These are phyloP conservation scores for Sceloporus undulatus DNA, from an alignment of 2,113 vertebrate species.

Conservation along the genomic window DNA sequence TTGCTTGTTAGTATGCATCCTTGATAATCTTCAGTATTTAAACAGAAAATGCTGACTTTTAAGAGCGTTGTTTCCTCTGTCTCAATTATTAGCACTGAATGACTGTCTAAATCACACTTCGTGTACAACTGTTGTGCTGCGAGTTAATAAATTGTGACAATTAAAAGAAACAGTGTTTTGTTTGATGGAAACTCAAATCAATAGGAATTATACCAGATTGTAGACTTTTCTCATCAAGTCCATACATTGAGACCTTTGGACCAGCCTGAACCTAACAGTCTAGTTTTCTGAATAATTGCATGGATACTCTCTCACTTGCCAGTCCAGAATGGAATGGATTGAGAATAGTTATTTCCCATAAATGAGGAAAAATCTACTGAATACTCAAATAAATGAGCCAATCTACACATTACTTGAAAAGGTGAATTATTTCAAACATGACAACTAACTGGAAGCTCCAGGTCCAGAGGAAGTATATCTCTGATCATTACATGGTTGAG, in stretches of 20 bases:
- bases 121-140: constrained; percentile 5
- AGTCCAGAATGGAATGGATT: background rate
- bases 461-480: background rate
- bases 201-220: background rate
- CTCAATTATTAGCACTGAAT: constrained; percentile 16
- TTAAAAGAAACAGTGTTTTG: background rate
- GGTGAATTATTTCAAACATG: background rate
- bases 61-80: background rate
- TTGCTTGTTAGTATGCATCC: constrained; percentile 38
- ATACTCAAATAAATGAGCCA: background rate
- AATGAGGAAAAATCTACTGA: background rate
- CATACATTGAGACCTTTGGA: background rate
- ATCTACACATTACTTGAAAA: background rate
- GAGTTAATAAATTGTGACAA: constrained; percentile 32
- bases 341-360: background rate
- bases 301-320: background rate
- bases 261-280: too few species aligned
- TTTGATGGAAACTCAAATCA: constrained; percentile 25
- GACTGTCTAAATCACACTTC: constrained; percentile 15
- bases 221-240: background rate
- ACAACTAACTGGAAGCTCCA: background rate
- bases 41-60: constrained; percentile 40
- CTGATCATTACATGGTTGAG: background rate
- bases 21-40: constrained; percentile 42
- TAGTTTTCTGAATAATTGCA: background rate